Evolutionary conservation across 2,797 vertebrate species (phyloP).

Genomic region (Rhincodon typus): DNA sequence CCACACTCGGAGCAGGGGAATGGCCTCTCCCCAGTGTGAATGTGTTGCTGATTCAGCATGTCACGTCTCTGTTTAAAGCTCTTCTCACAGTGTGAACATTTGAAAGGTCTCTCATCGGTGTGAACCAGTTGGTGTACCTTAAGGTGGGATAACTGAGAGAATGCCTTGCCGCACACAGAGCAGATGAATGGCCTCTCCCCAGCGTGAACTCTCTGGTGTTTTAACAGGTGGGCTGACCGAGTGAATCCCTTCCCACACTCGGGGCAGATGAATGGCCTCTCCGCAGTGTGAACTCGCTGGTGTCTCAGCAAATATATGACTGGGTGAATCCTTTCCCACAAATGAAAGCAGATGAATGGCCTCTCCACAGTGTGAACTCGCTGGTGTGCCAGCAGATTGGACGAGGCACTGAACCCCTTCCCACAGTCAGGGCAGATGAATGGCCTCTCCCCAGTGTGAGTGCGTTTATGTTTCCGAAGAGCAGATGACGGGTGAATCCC

Average conservation of each 20-base stretch:
- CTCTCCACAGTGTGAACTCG: background rate
- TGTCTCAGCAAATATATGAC: no score
- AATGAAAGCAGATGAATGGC: background rate
- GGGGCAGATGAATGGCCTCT: no score
- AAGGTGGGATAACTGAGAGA: background rate
- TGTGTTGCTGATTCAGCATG: no score
- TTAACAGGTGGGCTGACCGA: no score
- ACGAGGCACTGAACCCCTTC: background rate
- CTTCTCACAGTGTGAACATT: no score
- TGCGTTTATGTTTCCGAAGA: background rate
- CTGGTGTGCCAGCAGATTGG: no score
- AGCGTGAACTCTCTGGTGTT: background rate
- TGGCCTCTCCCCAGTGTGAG: background rate
- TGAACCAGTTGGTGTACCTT: no score
- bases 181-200: slow-evolving; percentile 19
- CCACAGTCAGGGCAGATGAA: background rate
- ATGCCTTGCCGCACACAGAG: background rate
- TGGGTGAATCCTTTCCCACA: no score
- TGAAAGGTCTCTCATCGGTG: no score
- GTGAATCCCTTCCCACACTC: no score
- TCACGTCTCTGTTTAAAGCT: no score
- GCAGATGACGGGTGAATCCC: background rate
- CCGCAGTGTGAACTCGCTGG: no score
- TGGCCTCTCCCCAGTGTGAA: background rate
- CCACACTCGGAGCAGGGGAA: background rate